Base-by-base conservation (phyloP, 2,113 vertebrate genomes). In the Periophthalmus modestus region DNA sequence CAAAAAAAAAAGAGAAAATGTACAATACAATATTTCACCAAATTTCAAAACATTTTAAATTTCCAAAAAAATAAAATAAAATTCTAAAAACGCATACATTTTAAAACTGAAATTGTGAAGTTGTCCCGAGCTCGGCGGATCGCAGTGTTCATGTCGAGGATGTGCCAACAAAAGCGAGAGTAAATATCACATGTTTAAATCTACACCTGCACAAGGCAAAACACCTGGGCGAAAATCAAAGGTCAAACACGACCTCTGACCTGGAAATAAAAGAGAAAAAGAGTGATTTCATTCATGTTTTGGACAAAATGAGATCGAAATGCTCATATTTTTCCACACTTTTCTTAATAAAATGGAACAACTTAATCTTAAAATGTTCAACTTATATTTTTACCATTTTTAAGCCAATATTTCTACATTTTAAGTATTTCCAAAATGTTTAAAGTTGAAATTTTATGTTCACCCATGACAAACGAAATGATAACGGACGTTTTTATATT, bases 181-280 rank as follows among this genome's bases (percentile, higher is more conserved):
- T 65, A 65, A 65, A 65, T 65, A 65, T 11, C 12, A 65, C 19
- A 39, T 65, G 19, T 65, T 65, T 39, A 19, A 28, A 65, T 65
- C 62, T 65, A 65, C 36, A 65, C 34, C 62, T 65, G 62, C 62
- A 65, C 43, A 65, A 39, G 62, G 33, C 33, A 65, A 65, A 63
- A 65, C 21, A 58, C 23, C 58, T 33, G 12, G 1, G 33, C 61
- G 2, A 18, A 61, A 63, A 63, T 16, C 7, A 63, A 16, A 63
- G 15, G 33, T 15, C 12, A 33, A 18, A 43, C 7, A 39, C 10
- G 19, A 39, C 18, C 62, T 65, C 62, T 65, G 62, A 65, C 62
- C 59, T 39, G 34, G 62, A 65, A 16, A 59, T 43, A 10, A 43
- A 43, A 43, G 39, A 43, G 48, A 18, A 7, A 19, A 52, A 52